A percentile compares a stretch with the other conserved stretches of the same genome.
These are phyloP conservation scores for Microcebus tavaratra DNA, from an alignment of 2,113 vertebrate genomes.

Conservation along the genomic window DNA sequence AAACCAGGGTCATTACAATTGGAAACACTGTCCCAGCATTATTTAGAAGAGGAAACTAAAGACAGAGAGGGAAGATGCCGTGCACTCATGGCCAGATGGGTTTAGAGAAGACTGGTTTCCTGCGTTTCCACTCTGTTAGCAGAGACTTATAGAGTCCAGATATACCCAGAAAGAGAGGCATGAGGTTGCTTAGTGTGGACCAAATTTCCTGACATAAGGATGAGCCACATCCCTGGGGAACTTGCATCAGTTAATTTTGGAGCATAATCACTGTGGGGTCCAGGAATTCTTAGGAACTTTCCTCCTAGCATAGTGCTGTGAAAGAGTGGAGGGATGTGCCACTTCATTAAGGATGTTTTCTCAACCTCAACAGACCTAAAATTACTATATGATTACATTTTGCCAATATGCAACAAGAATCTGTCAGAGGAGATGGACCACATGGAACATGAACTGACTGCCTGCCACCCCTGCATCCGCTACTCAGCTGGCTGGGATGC, in stretches of 20 bases:
- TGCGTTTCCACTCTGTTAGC: too few relatives aligned
- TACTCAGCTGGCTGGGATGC: conserved; percentile 91
- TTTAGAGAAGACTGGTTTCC: neutral
- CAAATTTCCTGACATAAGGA: too few relatives aligned
- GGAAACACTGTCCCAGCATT: neutral
- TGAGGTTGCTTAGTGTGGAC: too few relatives aligned
- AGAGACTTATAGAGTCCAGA: too few relatives aligned
- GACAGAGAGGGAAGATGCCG: neutral
- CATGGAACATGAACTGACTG: conserved; percentile 86
- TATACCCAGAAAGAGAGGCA: too few relatives aligned
- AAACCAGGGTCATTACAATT: neutral
- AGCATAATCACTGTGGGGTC: neutral
- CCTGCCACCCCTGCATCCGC: conserved; percentile 85
- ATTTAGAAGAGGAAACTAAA: neutral
- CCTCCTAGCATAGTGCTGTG: neutral
- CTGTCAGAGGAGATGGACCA: too few relatives aligned
- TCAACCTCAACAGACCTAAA: too few relatives aligned
- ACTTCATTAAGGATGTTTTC: too few relatives aligned
- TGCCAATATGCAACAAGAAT: too few relatives aligned
- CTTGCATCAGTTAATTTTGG: neutral
- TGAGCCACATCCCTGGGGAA: fast-evolving
- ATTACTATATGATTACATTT: too few relatives aligned
- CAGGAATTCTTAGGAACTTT: neutral
- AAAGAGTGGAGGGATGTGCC: neutral
- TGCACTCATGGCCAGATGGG: neutral